Conservation (phyloP, 2,797 vertebrate genomes). For the Apogon talboti region DNA sequence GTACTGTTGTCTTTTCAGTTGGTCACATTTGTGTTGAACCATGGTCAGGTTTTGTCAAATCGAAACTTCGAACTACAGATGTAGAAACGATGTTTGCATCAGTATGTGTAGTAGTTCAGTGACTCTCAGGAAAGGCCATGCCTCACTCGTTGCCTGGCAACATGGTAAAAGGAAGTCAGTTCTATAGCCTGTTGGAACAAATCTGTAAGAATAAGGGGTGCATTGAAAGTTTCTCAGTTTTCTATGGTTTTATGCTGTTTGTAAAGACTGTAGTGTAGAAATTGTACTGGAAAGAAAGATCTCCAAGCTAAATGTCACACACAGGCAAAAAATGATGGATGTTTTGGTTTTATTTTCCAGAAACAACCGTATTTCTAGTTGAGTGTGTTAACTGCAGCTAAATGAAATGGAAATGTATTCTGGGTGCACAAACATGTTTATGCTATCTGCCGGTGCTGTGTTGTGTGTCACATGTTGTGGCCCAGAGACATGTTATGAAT, state of each 20-base stretch:
- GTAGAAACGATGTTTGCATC: too few relatives aligned
- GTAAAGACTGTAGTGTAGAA: neutral
- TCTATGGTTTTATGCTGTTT: neutral
- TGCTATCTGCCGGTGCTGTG: neutral
- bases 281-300: neutral
- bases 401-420: too few relatives aligned
- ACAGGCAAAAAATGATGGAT: too few relatives aligned
- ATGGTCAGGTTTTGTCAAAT: too few relatives aligned
- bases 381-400: too few relatives aligned
- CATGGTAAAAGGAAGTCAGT: constrained; percentile 42
- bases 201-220: neutral
- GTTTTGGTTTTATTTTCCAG: too few relatives aligned
- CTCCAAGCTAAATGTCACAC: too few relatives aligned
- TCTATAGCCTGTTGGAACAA: neutral
- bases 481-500: constrained; percentile 15
- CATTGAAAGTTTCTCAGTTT: neutral
- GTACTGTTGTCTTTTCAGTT: too few relatives aligned
- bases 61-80: too few relatives aligned
- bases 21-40: too few relatives aligned
- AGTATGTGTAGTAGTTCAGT: neutral
- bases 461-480: constrained; percentile 17
- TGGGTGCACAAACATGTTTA: constrained; percentile 13
- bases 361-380: neutral
- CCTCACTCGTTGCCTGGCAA: constrained; percentile 47
- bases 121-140: constrained; percentile 13